Evolutionary conservation across 1,140 invertebrate genomes (phyloP), one percentile per base, ranked within the genome.

Genomic region (Microplitis demolitor): DNA sequence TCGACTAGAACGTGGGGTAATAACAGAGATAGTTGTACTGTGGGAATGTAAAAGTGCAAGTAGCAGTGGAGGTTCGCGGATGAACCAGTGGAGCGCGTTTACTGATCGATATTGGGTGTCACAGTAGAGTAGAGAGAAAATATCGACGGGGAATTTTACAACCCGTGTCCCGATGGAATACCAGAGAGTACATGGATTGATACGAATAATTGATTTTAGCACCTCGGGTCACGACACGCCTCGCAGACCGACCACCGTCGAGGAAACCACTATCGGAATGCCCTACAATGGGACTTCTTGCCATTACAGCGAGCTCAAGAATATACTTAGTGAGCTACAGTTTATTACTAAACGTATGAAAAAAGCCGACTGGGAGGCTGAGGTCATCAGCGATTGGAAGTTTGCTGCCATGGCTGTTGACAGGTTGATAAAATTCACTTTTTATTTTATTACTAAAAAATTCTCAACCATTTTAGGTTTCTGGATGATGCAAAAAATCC

Each of bases 351-450:
- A 91, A 78, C 91, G 94, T 74, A 95, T 97, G 93, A 92, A 93
- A 80, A 96, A 96, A 84, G 92, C 94, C 64, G 96, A 97, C 80
- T 94, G 96, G 76, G 93, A 95, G 79, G 92, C 93, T n/a, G 95
- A 97, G 81, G 90, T 97, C 60, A 96, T 96, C 74, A 95, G 93
- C 84, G 98, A 99, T 85, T 99, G 98, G 98, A 99, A 99, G 87
- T 99, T 99, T 87, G 98, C 98, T 67, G 98, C 98, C 75, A 96
- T 99, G 96, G 98, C 99, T 78, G 96, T 99, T 80, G 98, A 99
- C 89, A 92, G 92, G 92, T 92, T 68, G 50, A 53, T 74, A 0
- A 51, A 54, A 39, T 35, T 31, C 39, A 31, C 31, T 16, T 56
- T 76, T 14, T 39, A 11, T 58, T 67, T 45, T n/a, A 51, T 45